A percentile compares a stretch with the other conserved stretches of the same genome.
These are phyloP conservation scores for Scaptomyza pallida DNA, from an alignment of 1,140 invertebrate species.

Conservation along the genomic window DNA sequence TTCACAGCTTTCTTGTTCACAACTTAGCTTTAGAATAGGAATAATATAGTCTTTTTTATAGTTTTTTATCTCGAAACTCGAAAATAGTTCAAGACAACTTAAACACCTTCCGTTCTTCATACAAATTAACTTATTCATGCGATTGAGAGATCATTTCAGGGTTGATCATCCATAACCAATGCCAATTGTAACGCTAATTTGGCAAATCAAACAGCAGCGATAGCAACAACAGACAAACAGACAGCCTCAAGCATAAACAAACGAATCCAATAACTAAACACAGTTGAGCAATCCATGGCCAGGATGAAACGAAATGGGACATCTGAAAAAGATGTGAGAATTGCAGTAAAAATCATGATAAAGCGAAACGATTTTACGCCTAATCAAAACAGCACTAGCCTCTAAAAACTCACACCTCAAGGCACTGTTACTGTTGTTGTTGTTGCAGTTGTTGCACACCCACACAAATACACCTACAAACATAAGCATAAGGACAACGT, in stretches of 20 bases:
- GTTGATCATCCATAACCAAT: constrained; percentile 38
- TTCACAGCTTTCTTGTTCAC: too few relatives aligned
- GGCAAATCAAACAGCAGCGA: constrained; percentile 39
- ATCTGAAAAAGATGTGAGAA: constrained; percentile 45
- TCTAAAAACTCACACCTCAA: constrained; percentile 70
- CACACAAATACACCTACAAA: constrained; percentile 20
- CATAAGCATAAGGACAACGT: constrained; percentile 4
- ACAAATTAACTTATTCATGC: background rate
- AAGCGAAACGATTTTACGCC: constrained; percentile 76
- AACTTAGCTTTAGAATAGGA: too few relatives aligned
- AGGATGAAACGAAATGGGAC: constrained; percentile 1
- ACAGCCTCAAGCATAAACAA: constrained; percentile 33
- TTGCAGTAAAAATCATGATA: constrained; percentile 70
- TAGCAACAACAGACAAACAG: constrained; percentile 33
- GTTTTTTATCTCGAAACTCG: too few relatives aligned
- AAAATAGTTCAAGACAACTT: too few relatives aligned
- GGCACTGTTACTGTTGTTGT: too few relatives aligned
- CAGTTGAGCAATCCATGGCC: constrained; percentile 24
- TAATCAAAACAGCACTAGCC: constrained; percentile 77
- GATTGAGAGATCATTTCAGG: constrained; percentile 3
- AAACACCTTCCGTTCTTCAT: too few relatives aligned
- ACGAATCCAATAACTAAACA: constrained; percentile 52
- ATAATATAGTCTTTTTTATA: too few relatives aligned
- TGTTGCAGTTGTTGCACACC: constrained; percentile 35
- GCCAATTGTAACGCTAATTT: constrained; percentile 53